Evolutionary conservation across 2,113 vertebrate genomes (phyloP), one percentile per base, ranked within the genome.

Genomic region (Epinephelus moara): DNA sequence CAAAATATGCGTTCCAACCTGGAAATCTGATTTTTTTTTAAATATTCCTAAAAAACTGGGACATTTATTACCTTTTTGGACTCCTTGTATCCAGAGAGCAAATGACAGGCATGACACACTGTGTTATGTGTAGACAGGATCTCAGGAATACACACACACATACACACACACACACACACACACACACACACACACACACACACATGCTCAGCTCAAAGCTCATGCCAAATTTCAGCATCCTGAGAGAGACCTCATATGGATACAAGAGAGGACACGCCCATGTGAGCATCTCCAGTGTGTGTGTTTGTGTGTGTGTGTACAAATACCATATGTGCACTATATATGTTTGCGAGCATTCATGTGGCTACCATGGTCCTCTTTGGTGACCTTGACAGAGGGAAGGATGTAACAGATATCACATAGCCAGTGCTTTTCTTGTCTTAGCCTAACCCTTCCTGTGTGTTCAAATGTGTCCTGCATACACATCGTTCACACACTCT

Each of bases 311-410:
- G 4, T 57, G 56, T 70, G 66, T 63, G 18, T 33, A 9, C 55
- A 1, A 70, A 45, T 67, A 71, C 76, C 68, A 82, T 80, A 77
- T 87, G 74, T 73, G 42, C n/a, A 23, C 69, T 61, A 56, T 71
- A 19, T 56, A 62, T 82, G 66, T 86, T 67, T 76, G 61, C 70
- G 59, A 69, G 56, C 33, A 52, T 70, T 49, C 27, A 37, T 71
- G 64, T 23, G 40, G 40, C 14, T 61, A 27, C 7, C 2, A 14
- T 68, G 40, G 18, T 70, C 62, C 70, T 84, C 66, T 57, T 0
- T 2, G 0, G 19, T 62, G 76, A 88, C 79, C 66, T 88, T 73
- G 82, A 73, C 57, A 0, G 53, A 70, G 66, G 77, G 85, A 88
- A 78, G 69, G 60, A 63, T 59, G 72, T 75, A 21, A 50, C 45